phyloP scores from a whole-genome alignment of 1,140 invertebrate genomes.

The Drosophila sturtevanti region DNA sequence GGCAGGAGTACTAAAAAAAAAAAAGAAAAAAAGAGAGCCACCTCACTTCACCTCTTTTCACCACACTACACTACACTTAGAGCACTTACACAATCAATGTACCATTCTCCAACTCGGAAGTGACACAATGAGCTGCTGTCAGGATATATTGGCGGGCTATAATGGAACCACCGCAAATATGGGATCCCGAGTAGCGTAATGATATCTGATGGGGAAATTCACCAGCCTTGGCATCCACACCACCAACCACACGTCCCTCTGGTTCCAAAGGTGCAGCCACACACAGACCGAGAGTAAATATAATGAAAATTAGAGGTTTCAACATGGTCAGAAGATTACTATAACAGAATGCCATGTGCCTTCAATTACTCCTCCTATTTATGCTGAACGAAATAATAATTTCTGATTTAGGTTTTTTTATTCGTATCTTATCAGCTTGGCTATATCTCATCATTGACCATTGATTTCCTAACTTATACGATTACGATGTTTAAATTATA shows the following conservation, averaged over 20 bases:
- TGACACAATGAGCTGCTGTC: constrained; percentile 84
- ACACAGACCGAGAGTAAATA: neutral
- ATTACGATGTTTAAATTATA: constrained; percentile 9
- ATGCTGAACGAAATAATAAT: constrained; percentile 9
- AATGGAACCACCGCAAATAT: constrained; percentile 85
- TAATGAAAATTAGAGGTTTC: constrained; percentile 16
- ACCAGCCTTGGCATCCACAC: constrained; percentile 70
- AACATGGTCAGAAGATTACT: constrained; percentile 27
- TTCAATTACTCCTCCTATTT: constrained; percentile 13
- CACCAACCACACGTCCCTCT: constrained; percentile 82
- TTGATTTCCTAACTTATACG: neutral
- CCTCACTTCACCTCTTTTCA: no score
- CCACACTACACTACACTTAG: neutral
- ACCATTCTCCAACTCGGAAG: constrained; percentile 15
- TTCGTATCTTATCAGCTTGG: constrained; percentile 30
- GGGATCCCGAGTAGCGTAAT: constrained; percentile 65
- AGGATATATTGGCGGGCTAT: constrained; percentile 83
- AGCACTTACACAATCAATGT: constrained; percentile 39
- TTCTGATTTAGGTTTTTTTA: neutral
- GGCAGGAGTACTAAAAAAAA: constrained; percentile 27
- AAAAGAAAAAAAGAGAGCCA: neutral
- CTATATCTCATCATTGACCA: constrained; percentile 1
- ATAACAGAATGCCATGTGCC: neutral
- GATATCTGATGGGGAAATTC: constrained; percentile 83
- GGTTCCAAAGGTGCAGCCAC: constrained; percentile 12